phyloP scores from a whole-genome alignment of 2,888 invertebrate species.

The Bedellia somnulentella region DNA sequence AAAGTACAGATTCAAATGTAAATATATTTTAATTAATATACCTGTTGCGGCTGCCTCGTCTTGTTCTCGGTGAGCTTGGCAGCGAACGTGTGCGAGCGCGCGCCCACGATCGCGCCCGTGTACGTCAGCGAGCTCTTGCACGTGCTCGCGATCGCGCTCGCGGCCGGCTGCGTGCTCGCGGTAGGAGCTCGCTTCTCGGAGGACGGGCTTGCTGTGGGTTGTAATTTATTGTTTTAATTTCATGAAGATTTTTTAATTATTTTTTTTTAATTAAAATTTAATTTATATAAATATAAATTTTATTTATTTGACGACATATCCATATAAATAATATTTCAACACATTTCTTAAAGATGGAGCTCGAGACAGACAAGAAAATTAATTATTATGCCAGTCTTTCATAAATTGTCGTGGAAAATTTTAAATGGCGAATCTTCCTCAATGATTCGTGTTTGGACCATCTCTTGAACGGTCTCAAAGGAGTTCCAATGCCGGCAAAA shows the following conservation, averaged over 20 bases:
- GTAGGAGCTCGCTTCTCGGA: slow-evolving; percentile 37
- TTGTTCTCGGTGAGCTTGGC: slow-evolving; percentile 65
- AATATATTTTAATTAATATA: too few species aligned
- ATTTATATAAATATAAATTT: background rate
- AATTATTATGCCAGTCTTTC: too few species aligned
- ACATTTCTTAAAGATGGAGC: background rate
- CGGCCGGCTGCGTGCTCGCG: slow-evolving; percentile 16
- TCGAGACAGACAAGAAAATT: too few species aligned
- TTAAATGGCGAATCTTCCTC: too few species aligned
- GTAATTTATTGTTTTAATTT: background rate
- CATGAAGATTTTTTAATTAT: too few species aligned
- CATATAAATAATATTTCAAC: background rate
- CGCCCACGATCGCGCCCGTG: slow-evolving; percentile 53
- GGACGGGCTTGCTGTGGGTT: slow-evolving; percentile 17
- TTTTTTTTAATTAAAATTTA: too few species aligned
- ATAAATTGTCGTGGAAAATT: too few species aligned
- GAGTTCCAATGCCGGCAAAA: too few species aligned
- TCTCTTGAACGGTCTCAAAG: too few species aligned
- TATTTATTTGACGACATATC: background rate
- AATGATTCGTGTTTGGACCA: too few species aligned
- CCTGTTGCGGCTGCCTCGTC: too few species aligned
- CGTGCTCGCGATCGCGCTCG: slow-evolving; percentile 9
- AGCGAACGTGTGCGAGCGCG: slow-evolving; percentile 71
- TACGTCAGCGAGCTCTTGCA: slow-evolving; percentile 40
- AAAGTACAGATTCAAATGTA: too few species aligned